Percentiles rank a stretch among this genome's conserved stretches.
These are phyloP conservation scores for Drosophila rufa DNA, from an alignment of 1,140 invertebrate species.

Conservation along the genomic window DNA sequence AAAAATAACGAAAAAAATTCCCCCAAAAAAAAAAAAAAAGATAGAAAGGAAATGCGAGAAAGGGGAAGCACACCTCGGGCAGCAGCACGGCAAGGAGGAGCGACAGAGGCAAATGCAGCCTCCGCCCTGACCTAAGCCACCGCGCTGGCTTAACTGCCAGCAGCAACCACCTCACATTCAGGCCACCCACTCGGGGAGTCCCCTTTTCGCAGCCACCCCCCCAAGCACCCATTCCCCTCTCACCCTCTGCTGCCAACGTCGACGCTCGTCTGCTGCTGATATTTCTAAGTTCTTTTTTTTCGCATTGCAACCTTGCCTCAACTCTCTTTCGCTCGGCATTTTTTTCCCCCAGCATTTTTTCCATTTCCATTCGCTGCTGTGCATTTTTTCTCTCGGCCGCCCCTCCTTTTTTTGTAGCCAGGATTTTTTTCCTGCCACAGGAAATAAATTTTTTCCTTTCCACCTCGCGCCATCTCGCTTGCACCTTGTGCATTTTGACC, in stretches of 20 bases:
- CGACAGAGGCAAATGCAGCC: conserved; percentile 33
- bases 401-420: conserved; percentile 57
- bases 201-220: neutral
- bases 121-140: conserved; percentile 80
- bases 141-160: conserved; percentile 76
- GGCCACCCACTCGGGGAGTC: conserved; percentile 15
- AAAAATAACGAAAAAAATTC: neutral
- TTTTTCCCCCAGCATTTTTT: conserved; percentile 58
- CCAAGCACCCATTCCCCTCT: conserved; percentile 8
- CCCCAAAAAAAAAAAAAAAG: neutral
- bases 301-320: conserved; percentile 75
- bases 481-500: conserved; percentile 66
- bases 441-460: conserved; percentile 74
- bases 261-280: conserved; percentile 59
- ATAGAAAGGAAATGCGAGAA: neutral
- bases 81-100: neutral
- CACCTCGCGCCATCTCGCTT: conserved; percentile 56
- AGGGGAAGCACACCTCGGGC: conserved; percentile 62
- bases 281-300: conserved; percentile 79
- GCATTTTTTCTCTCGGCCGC: conserved; percentile 76
- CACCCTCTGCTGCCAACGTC: conserved; percentile 42
- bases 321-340: conserved; percentile 44
- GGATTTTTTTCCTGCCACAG: conserved; percentile 65
- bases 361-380: conserved; percentile 70
- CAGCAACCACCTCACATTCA: conserved; percentile 48